Conservation (phyloP, 2,797 vertebrate species). For the Xerus rutilus region DNA sequence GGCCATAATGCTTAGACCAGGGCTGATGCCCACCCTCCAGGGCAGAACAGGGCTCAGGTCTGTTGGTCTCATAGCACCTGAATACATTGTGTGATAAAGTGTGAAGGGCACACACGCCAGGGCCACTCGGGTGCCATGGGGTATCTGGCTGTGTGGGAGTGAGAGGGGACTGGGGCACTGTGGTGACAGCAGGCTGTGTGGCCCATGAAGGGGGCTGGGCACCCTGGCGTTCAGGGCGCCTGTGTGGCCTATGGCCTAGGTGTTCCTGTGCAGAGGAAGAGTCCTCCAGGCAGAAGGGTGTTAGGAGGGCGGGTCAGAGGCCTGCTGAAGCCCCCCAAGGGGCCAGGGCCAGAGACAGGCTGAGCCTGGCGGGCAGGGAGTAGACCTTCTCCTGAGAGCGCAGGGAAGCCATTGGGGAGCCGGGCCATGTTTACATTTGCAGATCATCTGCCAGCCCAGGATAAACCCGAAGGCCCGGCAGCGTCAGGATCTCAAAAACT, state of each 20-base stretch:
- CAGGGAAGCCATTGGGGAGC: accelerated
- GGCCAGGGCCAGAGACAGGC: background rate
- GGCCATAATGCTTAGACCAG: background rate
- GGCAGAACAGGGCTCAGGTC: accelerated
- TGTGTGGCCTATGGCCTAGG: accelerated
- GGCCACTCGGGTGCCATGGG: accelerated
- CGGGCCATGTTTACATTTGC: background rate
- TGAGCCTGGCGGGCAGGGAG: background rate
- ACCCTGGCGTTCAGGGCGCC: accelerated
- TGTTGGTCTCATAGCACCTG: background rate
- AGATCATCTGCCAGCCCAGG: accelerated
- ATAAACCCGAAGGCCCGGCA: background rate
- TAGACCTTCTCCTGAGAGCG: background rate
- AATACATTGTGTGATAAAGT: accelerated
- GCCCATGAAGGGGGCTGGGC: too few species aligned
- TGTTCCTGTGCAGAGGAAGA: too few species aligned
- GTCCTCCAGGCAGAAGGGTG: background rate
- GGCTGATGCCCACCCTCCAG: background rate
- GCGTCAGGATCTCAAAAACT: too few species aligned
- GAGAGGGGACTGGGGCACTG: background rate
- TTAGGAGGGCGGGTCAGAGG: accelerated
- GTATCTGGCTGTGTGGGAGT: too few species aligned
- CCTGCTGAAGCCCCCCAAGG: background rate
- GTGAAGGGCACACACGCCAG: accelerated
- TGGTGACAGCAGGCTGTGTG: accelerated